phyloP scores from a whole-genome alignment of 2,797 vertebrate species.

The Danio kyathit region DNA sequence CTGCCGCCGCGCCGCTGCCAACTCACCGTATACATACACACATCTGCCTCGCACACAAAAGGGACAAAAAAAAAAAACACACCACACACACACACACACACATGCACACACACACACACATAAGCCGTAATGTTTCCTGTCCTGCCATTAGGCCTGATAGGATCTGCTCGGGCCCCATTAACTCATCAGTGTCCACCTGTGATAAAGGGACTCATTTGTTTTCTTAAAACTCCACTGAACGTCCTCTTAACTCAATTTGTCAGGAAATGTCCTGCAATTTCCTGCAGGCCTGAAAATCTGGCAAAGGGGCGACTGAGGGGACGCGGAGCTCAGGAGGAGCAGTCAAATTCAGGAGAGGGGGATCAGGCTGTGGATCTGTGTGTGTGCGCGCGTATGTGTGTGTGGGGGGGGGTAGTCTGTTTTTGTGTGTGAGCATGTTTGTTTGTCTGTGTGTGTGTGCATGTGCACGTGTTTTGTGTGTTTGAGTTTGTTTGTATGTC shows the following conservation, averaged over 20 bases:
- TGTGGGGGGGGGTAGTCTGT: too few relatives aligned
- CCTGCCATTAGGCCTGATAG: slow-evolving; percentile 99
- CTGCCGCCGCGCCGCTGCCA: slow-evolving; percentile 90
- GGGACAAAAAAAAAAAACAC: slow-evolving; percentile 59
- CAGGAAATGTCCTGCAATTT: slow-evolving; percentile 99
- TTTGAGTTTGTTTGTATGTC: too few relatives aligned
- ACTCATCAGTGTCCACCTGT: slow-evolving; percentile 99
- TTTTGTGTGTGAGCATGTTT: not conserved
- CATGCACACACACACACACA: slow-evolving; percentile 90
- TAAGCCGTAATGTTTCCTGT: slow-evolving; percentile 99
- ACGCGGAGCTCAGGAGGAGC: slow-evolving; percentile 73
- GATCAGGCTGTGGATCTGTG: slow-evolving; percentile 66
- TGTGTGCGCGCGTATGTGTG: slow-evolving; percentile 7
- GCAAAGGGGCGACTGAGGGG: slow-evolving; percentile 91
- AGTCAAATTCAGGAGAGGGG: slow-evolving; percentile 82
- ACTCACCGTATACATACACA: slow-evolving; percentile 94
- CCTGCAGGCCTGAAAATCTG: slow-evolving; percentile 97
- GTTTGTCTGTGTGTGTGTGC: not conserved
- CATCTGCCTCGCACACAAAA: slow-evolving; percentile 93
- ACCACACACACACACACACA: slow-evolving; percentile 90
- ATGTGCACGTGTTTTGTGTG: too few relatives aligned
- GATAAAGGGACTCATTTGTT: slow-evolving; percentile 99
- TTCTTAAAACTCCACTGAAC: slow-evolving; percentile 99
- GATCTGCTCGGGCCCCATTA: slow-evolving; percentile 98
- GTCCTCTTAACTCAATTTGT: slow-evolving; percentile 99